These are phyloP conservation scores for Exephanes ischioxanthus DNA, from an alignment of 2,888 invertebrate species.

Conservation along the genomic window DNA sequence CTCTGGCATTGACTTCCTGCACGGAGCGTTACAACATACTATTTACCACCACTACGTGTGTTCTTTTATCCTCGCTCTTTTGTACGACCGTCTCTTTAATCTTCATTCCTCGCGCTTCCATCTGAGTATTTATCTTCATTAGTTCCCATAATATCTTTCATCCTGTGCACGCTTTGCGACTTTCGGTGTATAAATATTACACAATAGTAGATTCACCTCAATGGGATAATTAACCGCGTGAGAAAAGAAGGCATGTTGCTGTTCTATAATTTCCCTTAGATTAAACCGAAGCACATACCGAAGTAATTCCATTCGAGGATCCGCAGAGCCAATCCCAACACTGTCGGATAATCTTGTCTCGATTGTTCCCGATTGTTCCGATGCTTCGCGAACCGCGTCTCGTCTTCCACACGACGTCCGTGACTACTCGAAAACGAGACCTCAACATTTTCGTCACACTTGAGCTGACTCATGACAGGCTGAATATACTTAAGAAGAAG, in stretches of 20 bases:
- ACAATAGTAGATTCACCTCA: slow-evolving; percentile 6
- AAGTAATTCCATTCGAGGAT: slow-evolving; percentile 7
- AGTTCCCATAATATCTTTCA: slow-evolving; percentile 59
- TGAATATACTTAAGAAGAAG: slow-evolving; percentile 10
- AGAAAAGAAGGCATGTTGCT: slow-evolving; percentile 34
- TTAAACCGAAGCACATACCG: slow-evolving; percentile 12
- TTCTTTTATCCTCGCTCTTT: slow-evolving; percentile 49
- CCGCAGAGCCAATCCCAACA: background rate
- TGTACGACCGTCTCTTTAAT: slow-evolving; percentile 50
- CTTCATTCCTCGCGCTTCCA: slow-evolving; percentile 33
- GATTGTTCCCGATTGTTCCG: slow-evolving; percentile 17
- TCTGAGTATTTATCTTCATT: slow-evolving; percentile 60
- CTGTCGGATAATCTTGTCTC: background rate
- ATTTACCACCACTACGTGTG: background rate
- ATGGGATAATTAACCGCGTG: slow-evolving; percentile 33
- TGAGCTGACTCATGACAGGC: slow-evolving; percentile 27
- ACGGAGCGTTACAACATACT: slow-evolving; percentile 19
- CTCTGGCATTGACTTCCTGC: slow-evolving; percentile 35
- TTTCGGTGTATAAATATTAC: slow-evolving; percentile 38
- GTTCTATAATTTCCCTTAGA: slow-evolving; percentile 18
- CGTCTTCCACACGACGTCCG: background rate
- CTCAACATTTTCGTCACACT: slow-evolving; percentile 37
- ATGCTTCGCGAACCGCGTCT: background rate
- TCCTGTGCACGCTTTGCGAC: slow-evolving; percentile 12
- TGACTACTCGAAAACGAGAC: slow-evolving; percentile 31